Evolutionary conservation across 2,888 invertebrate species (phyloP), one percentile per base, ranked within the genome.

Genomic region (Drosophila anomalipes): DNA sequence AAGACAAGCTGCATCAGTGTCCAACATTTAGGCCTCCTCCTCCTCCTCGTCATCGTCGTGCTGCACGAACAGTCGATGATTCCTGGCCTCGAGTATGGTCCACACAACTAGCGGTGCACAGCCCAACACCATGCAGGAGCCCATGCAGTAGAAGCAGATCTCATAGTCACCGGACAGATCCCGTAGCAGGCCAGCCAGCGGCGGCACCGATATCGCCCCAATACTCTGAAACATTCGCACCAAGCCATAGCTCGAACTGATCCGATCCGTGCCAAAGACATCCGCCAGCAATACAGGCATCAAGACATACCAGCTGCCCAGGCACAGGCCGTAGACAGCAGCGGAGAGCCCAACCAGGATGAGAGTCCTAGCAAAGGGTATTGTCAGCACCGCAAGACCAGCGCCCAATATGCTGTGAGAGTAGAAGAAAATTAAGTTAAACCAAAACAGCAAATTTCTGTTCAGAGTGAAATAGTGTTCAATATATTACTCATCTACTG

Each of bases 171-270:
- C 96, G 0, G 96, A 96, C 3, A 96, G 94, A 90, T 96, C 96
- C 1, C 96, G 94, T 14, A 96, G 89, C 26, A 95, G 94, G 32
- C 96, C 96, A 75, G 96, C 95, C 33, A 96, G 94, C 0, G 96
- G 96, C 2, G 96, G 96, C 51, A 96, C 95, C 2, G 96, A 95
- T 33, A 96, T 95, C 0, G 96, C 96, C 0, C 96, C 96, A 30
- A 96, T 93, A 77, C 96, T 96, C 93, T 96, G 96, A 91, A 96
- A 96, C 95, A 96, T 95, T 22, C 96, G 93, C 28, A 96, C 96
- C 41, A 96, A 94, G 0, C 96, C 96, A 89, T 96, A 96, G 9
- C 96, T 96, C 6, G 96, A 96, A 19, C 96, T 96, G 80, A 96
- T 96, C 66, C 96, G 95, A 52, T 96, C 96, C 0, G 96, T 96